Evolutionary conservation across 2,888 invertebrate genomes (phyloP).

Genomic region (Meteorus colon): DNA sequence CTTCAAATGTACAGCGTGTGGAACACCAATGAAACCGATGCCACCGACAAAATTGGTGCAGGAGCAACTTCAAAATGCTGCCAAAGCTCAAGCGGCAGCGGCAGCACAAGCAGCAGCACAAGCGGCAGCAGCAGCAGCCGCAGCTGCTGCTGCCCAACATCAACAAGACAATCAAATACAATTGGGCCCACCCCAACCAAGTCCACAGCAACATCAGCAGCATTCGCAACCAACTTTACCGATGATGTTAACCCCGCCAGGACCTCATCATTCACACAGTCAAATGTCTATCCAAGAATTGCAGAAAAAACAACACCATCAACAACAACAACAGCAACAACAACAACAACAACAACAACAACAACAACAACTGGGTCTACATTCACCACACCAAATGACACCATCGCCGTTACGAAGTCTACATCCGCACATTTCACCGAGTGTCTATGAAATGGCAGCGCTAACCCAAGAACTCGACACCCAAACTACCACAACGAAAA

Average conservation of each 20-base stretch:
- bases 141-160: slow-evolving; percentile 59
- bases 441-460: slow-evolving; percentile 98
- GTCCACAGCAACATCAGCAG: slow-evolving; percentile 65
- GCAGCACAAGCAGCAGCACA: slow-evolving; percentile 63
- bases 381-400: slow-evolving; percentile 80
- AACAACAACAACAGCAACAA: too few relatives aligned
- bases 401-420: slow-evolving; percentile 81
- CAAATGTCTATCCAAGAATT: slow-evolving; percentile 79
- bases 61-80: slow-evolving; percentile 70
- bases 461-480: slow-evolving; percentile 97
- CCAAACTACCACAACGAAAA: slow-evolving; percentile 95
- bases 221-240: slow-evolving; percentile 75
- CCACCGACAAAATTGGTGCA: slow-evolving; percentile 85
- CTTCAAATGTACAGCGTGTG: slow-evolving; percentile 74
- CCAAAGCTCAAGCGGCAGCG: slow-evolving; percentile 69
- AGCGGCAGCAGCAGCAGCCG: slow-evolving; percentile 49
- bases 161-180: slow-evolving; percentile 70
- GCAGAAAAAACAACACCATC: slow-evolving; percentile 77
- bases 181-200: slow-evolving; percentile 68
- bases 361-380: slow-evolving; percentile 75
- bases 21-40: slow-evolving; percentile 81
- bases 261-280: slow-evolving; percentile 84
- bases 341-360: slow-evolving; percentile 69
- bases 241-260: slow-evolving; percentile 84
- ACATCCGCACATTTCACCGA: slow-evolving; percentile 92